phyloP scores from a whole-genome alignment of 2,797 vertebrate genomes.

The Gallinago stenura region DNA sequence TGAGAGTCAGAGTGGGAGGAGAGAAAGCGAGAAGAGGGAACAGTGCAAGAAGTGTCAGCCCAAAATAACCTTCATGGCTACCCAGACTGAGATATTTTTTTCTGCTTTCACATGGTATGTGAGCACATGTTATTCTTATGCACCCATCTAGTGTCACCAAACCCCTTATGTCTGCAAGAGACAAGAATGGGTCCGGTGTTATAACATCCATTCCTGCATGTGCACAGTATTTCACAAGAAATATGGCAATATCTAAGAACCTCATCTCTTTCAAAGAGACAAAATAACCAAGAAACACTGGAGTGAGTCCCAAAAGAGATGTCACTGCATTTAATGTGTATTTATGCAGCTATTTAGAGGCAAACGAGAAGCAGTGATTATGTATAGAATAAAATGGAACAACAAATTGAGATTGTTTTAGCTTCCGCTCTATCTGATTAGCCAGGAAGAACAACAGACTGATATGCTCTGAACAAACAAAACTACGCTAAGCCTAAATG shows the following conservation, averaged over 20 bases:
- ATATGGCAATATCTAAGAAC: neutral
- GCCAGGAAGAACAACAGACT: conserved; percentile 63
- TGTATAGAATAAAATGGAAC: conserved; percentile 47
- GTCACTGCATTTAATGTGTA: conserved; percentile 57
- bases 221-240: neutral
- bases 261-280: neutral
- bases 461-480: conserved; percentile 26
- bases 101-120: neutral
- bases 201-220: neutral
- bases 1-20: neutral
- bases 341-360: conserved; percentile 63
- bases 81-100: neutral
- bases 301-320: conserved; percentile 52
- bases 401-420: conserved; percentile 52
- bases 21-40: neutral
- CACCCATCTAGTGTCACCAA: neutral
- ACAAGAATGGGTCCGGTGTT: neutral
- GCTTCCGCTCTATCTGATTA: conserved; percentile 62
- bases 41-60: neutral
- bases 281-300: conserved; percentile 29
- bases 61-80: neutral
- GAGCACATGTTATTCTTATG: neutral
- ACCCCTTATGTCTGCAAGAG: neutral
- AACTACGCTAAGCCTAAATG: neutral
- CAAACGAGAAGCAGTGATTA: conserved; percentile 32